A percentile compares a stretch with the other conserved stretches of the same genome.
phyloP scores from a whole-genome alignment of 2,888 invertebrate genomes.

The Drosophila affinis region DNA sequence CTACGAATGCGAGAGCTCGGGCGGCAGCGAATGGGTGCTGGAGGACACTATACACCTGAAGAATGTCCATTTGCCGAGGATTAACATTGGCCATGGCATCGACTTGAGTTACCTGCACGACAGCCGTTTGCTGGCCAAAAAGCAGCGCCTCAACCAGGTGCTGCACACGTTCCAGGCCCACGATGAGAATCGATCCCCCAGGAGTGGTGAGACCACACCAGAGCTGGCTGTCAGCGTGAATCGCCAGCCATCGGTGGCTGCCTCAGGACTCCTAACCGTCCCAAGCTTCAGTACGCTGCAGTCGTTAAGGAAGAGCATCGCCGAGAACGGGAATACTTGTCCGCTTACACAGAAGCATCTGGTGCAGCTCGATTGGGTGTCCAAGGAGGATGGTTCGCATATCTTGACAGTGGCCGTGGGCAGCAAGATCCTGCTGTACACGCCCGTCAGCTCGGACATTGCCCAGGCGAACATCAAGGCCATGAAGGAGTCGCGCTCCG shows the following conservation, averaged over 20 bases:
- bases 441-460: constrained; percentile 96
- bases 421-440: constrained; percentile 95
- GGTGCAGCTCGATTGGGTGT: constrained; percentile 99
- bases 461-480: constrained; percentile 97
- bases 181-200: constrained; percentile 88
- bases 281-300: constrained; percentile 96
- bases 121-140: constrained; percentile 91
- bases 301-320: constrained; percentile 93
- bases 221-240: constrained; percentile 79
- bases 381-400: constrained; percentile 99
- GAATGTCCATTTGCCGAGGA: constrained; percentile 94
- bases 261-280: constrained; percentile 88
- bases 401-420: constrained; percentile 98
- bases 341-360: constrained; percentile 95
- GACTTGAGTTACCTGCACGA: constrained; percentile 93
- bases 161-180: constrained; percentile 90
- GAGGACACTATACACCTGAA: constrained; percentile 97
- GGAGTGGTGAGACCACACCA: constrained; percentile 84
- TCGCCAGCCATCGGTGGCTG: constrained; percentile 56
- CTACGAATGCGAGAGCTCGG: constrained; percentile 99
- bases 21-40: constrained; percentile 96
- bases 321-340: constrained; percentile 95
- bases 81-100: constrained; percentile 91
- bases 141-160: constrained; percentile 91
- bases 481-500: constrained; percentile 93